These are phyloP conservation scores for Myopa tessellatipennis DNA, from an alignment of 2,888 invertebrate genomes.

Conservation along the genomic window DNA sequence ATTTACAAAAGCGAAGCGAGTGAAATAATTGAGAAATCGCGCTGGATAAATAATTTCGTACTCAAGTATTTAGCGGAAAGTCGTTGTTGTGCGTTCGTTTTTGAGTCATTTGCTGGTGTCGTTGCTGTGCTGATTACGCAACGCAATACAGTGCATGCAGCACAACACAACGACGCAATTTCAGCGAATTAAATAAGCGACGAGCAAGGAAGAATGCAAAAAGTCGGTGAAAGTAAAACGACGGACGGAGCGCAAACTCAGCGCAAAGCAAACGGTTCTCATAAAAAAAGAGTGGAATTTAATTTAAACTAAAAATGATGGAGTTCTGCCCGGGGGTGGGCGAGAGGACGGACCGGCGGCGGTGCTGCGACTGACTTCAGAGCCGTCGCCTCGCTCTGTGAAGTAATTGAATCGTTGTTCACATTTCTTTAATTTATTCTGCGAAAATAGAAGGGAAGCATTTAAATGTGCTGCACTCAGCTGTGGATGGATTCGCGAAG, in stretches of 20 bases:
- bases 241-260: neutral
- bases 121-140: neutral
- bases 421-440: neutral
- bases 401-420: constrained; percentile 30
- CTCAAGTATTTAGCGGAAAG: constrained; percentile 56
- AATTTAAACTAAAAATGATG: neutral
- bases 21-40: constrained; percentile 42
- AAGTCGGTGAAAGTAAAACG: neutral
- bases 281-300: constrained; percentile 29
- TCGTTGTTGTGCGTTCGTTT: neutral
- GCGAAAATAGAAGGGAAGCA: neutral
- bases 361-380: neutral
- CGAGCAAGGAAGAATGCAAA: neutral
- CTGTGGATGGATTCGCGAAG: no score
- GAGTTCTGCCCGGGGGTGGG: neutral
- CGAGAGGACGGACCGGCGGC: neutral
- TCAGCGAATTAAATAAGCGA: constrained; percentile 1
- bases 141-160: neutral
- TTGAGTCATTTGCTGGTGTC: neutral
- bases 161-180: constrained; percentile 3
- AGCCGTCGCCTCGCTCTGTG: neutral
- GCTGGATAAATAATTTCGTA: constrained; percentile 55
- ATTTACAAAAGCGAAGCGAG: neutral
- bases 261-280: constrained; percentile 7
- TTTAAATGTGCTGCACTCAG: neutral